Evolutionary conservation across 2,888 invertebrate species (phyloP), one percentile per base, ranked within the genome.

Genomic region (Anoncus sp.): DNA sequence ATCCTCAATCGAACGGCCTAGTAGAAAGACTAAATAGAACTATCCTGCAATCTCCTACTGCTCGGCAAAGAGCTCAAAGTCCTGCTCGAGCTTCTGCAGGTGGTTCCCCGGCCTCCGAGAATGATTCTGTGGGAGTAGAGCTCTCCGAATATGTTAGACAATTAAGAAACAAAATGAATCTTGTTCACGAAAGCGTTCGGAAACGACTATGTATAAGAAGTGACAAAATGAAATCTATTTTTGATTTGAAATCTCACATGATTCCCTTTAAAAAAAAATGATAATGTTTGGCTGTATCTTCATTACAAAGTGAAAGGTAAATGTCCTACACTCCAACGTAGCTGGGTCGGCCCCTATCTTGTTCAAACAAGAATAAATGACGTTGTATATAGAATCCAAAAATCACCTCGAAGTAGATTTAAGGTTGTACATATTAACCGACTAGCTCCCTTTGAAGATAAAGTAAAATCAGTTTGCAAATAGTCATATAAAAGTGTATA

Each of bases 311-410:
- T 7, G 4, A 31, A 31, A 63, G 76, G 71, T 24, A 71, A 71
- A 47, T 76, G 76, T 16, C 65, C 71, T 2, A 75, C 70, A 12
- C 38, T 76, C 16, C 71, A 71, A 38, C 18, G 57, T 22, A 53
- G 53, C 40, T 76, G 66, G 71, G 60, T 47, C 16, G 66, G 71
- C 3, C 76, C 55, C 20, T 57, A 51, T 43, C 0, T 69, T 43
- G 22, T 75, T 12, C 69, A 27, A 57, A 57, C 45, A 1, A 67
- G 63, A 63, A 57, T 75, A 0, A 75, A 55, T 16, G 70, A 75
- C 10, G 63, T 70, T 35, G 55, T 75, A 2, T 75, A 75, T 55
- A 22, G 65, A n/a, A 71, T 76, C 51, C 65, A 65, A 18, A 76
- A 65, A 65, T 10, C 18, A 10, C 40, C 49, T 12, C 62, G 45